Conservation (phyloP, 2,888 invertebrate species). For the Gymnosoma rotundatum region DNA sequence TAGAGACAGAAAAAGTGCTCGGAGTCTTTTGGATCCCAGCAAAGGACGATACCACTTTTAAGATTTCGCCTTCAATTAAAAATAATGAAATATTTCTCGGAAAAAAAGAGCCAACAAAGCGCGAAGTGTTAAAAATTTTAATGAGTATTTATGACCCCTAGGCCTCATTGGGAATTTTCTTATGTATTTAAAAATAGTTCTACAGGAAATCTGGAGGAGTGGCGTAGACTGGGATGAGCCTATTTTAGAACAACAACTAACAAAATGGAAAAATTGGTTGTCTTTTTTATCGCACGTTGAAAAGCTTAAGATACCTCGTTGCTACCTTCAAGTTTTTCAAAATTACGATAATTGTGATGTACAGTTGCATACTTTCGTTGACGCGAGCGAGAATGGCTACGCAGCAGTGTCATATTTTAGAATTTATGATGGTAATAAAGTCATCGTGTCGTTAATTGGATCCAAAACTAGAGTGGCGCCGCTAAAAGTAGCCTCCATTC, state of each 20-base stretch:
- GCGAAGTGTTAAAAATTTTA: no score
- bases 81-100: no score
- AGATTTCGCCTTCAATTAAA: neutral
- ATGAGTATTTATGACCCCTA: no score
- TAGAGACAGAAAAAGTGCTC: neutral
- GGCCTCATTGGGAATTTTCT: no score
- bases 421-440: slow-evolving; percentile 1
- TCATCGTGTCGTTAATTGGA: slow-evolving; percentile 32
- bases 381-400: slow-evolving; percentile 66
- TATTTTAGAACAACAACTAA: no score
- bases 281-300: slow-evolving; percentile 60
- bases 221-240: no score
- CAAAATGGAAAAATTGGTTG: slow-evolving; percentile 5
- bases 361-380: slow-evolving; percentile 50
- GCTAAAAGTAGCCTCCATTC: slow-evolving; percentile 61
- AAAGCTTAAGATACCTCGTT: slow-evolving; percentile 42
- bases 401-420: slow-evolving; percentile 50
- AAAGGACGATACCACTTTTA: neutral
- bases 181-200: no score
- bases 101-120: no score
- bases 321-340: slow-evolving; percentile 19
- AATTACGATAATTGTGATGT: slow-evolving; percentile 41
- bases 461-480: slow-evolving; percentile 61
- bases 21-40: neutral
- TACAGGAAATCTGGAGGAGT: no score